These are phyloP conservation scores for Dasypus novemcinctus DNA, from an alignment of 2,113 vertebrate genomes.

Conservation along the genomic window DNA sequence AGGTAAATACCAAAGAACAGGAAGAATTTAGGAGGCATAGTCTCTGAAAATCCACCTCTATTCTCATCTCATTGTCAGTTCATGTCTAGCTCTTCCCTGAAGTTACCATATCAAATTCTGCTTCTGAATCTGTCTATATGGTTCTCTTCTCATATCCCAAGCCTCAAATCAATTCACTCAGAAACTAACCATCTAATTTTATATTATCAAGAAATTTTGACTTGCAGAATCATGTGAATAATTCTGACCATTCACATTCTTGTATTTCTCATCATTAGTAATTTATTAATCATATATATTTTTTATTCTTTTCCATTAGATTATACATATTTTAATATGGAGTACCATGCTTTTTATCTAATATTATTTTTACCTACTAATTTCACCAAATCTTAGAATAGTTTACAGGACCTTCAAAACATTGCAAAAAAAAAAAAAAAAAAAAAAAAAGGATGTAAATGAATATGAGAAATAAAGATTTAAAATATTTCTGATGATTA, in stretches of 20 bases:
- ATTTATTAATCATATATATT: neutral
- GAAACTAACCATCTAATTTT: neutral
- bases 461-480: too few relatives aligned
- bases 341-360: neutral
- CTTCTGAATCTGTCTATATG: neutral
- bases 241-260: neutral
- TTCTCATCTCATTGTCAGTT: neutral
- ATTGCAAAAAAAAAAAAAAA: neutral
- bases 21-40: neutral
- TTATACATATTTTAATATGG: too few relatives aligned
- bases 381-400: neutral
- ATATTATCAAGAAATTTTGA: neutral
- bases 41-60: neutral
- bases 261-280: neutral
- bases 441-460: too few relatives aligned
- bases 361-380: neutral
- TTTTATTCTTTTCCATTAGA: neutral
- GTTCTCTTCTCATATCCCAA: neutral
- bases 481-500: too few relatives aligned
- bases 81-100: fast-evolving
- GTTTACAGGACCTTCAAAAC: neutral
- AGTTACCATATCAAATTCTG: too few relatives aligned
- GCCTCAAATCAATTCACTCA: neutral
- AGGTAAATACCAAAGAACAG: neutral
- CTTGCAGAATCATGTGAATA: neutral